A percentile compares a stretch with the other conserved stretches of the same genome.
phyloP scores from a whole-genome alignment of 2,888 invertebrate species.

The Axea sp. region DNA sequence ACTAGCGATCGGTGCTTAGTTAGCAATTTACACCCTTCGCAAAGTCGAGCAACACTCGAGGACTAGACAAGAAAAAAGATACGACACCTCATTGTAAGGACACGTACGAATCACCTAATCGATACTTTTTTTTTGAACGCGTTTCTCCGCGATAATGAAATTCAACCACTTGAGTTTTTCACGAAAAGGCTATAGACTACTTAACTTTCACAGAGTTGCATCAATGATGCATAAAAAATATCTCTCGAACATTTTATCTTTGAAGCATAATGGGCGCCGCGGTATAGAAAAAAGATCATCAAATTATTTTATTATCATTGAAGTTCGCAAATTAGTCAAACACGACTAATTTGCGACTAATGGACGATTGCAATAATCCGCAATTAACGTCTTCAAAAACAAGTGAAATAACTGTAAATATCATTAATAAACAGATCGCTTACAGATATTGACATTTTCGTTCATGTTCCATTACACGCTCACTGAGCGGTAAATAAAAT shows the following conservation, averaged over 20 bases:
- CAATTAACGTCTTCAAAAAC: background rate
- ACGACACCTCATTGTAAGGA: slow-evolving; percentile 73
- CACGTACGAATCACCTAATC: slow-evolving; percentile 68
- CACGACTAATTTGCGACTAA: no score
- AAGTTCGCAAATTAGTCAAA: no score
- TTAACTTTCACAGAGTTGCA: slow-evolving; percentile 30
- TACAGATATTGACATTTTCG: slow-evolving; percentile 14
- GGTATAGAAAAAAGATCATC: no score
- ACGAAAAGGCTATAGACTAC: slow-evolving; percentile 53
- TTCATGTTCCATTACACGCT: slow-evolving; percentile 10
- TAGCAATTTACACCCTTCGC: slow-evolving; percentile 69
- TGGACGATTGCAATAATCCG: no score
- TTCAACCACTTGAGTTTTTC: slow-evolving; percentile 52
- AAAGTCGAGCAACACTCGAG: slow-evolving; percentile 65
- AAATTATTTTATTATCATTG: no score
- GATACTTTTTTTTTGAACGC: slow-evolving; percentile 51
- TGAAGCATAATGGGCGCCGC: no score
- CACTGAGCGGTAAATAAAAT: slow-evolving; percentile 11
- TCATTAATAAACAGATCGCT: slow-evolving; percentile 7
- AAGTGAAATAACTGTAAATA: slow-evolving; percentile 7
- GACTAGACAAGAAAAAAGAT: slow-evolving; percentile 68
- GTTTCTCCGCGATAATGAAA: slow-evolving; percentile 50
- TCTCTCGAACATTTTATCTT: slow-evolving; percentile 9
- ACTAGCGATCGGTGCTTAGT: slow-evolving; percentile 67
- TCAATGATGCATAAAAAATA: slow-evolving; percentile 38